Evolutionary conservation across 2,888 invertebrate genomes (phyloP), one percentile per base, ranked within the genome.

Genomic region (Neria commutata): DNA sequence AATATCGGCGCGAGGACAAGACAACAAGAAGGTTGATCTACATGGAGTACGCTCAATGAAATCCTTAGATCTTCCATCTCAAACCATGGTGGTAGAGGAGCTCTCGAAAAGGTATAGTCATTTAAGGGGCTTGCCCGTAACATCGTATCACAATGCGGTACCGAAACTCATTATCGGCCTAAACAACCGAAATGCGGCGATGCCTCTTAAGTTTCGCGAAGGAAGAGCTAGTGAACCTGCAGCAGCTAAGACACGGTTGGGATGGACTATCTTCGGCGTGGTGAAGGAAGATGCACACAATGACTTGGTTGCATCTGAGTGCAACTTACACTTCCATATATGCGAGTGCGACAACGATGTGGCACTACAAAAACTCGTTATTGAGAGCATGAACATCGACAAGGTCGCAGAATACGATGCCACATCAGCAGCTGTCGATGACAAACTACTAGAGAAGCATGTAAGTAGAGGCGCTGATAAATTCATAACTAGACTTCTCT

Each of bases 401-500:
- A 42, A 62, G 34, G 42, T 40, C 17, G 47, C 42, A 21, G 49
- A n/a, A n/a, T n/a, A n/a, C n/a, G n/a, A n/a, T n/a, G n/a, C n/a
- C n/a, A n/a, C n/a, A n/a, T n/a, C n/a, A n/a, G n/a, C n/a, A n/a
- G n/a, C n/a, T n/a, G n/a, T n/a, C n/a, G n/a, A 56, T 24, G 37
- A 51, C 33, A 29, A 26, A 3, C 33, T 37, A 2, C 40, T 61
- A 5, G 42, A 54, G 19, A 47, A 37, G 17, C 37, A 52, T 26
- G 60, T 58, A 1, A 48, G 8, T 2, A 54, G 52, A 1, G 55
- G 33, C 8, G 47, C 55, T 8, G 53, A 62, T 25, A 47, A 54
- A 0, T 65, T 59, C 16, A 61, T 65, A 23, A 54, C 63, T 10
- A 64, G 55, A 23, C 53, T 69, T 16, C 59, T 72, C 2, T 70